These are phyloP conservation scores for Macaca nemestrina DNA, from an alignment of 2,113 vertebrate species.

Conservation along the genomic window DNA sequence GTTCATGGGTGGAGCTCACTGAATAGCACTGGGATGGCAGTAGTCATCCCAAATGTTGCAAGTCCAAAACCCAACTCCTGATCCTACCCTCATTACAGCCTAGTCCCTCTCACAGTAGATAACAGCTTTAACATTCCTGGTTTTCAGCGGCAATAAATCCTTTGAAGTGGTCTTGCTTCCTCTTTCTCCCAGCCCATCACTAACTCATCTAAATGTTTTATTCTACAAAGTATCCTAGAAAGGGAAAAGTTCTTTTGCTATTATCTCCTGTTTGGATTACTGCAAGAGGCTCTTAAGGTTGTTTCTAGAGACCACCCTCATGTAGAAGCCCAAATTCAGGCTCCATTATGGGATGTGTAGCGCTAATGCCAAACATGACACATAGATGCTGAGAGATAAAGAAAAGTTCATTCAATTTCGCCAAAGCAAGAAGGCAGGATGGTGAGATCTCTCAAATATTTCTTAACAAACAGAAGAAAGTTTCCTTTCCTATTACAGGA, in stretches of 20 bases:
- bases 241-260: not conserved
- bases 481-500: too few species aligned
- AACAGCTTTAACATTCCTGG: not conserved
- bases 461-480: too few species aligned
- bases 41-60: not conserved
- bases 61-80: not conserved
- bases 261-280: not conserved
- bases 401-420: too few species aligned
- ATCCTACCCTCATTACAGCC: rapidly evolving
- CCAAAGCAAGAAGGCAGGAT: too few species aligned
- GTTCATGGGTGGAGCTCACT: not conserved
- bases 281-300: not conserved
- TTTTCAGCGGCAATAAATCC: not conserved
- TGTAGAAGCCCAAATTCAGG: too few species aligned
- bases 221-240: not conserved
- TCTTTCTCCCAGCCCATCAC: not conserved
- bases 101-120: not conserved
- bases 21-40: not conserved
- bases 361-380: too few species aligned
- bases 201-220: not conserved
- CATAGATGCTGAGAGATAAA: too few species aligned
- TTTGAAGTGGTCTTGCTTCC: not conserved
- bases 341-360: too few species aligned
- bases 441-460: too few species aligned
- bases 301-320: not conserved